Evolutionary conservation across 2,797 vertebrate species (phyloP).

Genomic region (Hippocampus kuda): DNA sequence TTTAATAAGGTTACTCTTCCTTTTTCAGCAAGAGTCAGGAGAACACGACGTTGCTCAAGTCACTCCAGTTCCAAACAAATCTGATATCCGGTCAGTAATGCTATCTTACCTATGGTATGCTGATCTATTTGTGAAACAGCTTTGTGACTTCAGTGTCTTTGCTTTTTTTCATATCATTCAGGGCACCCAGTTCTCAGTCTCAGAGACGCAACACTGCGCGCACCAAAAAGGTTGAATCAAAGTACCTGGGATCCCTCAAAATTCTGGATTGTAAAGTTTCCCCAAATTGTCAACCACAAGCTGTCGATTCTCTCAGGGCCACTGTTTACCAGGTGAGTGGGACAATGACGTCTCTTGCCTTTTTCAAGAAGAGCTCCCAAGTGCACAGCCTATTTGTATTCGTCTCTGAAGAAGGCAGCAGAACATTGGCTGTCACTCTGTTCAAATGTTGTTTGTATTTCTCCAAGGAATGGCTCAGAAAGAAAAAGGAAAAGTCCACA

Average conservation of each 20-base stretch:
- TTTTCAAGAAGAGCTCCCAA: not conserved
- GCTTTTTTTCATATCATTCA: conserved; percentile 30
- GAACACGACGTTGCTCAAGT: conserved; percentile 16
- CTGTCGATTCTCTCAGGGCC: conserved; percentile 75
- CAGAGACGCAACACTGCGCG: conserved; percentile 45
- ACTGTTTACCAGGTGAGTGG: conserved; percentile 82
- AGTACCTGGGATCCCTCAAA: conserved; percentile 78
- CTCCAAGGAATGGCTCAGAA: conserved; percentile 82
- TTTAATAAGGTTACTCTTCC: conserved; percentile 2
- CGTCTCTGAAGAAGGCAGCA: too few species aligned
- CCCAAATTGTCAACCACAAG: conserved; percentile 60
- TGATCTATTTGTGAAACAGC: not conserved
- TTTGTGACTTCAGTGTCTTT: not conserved
- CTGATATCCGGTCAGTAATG: conserved; percentile 40
- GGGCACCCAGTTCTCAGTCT: conserved; percentile 55
- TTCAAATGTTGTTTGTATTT: not conserved
- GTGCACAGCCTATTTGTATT: not conserved
- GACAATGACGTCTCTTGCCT: not conserved
- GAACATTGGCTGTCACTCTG: not conserved
- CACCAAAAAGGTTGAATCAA: conserved; percentile 62
- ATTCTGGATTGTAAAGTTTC: conserved; percentile 70
- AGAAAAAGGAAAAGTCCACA: conserved; percentile 70
- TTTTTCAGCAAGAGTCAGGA: conserved; percentile 35
- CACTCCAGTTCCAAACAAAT: conserved; percentile 28
- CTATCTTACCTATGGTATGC: not conserved